These are phyloP conservation scores for Mastomys coucha DNA, from an alignment of 2,113 vertebrate genomes.

Conservation along the genomic window DNA sequence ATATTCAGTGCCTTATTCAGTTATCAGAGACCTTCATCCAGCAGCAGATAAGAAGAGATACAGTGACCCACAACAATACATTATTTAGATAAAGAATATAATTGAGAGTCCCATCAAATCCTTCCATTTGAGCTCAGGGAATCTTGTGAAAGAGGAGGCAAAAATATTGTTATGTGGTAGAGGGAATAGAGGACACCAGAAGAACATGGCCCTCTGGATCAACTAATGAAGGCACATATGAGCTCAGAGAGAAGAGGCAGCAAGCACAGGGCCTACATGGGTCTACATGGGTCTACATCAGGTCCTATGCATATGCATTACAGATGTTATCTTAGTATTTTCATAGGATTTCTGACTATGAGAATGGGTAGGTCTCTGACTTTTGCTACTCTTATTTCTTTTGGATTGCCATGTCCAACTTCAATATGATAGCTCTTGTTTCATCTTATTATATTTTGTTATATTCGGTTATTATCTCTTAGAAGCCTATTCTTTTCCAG, in stretches of 20 bases:
- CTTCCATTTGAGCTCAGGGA: neutral
- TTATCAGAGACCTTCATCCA: neutral
- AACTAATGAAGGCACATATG: neutral
- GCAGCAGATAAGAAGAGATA: neutral
- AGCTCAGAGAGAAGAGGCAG: neutral
- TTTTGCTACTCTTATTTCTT: neutral
- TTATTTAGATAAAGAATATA: neutral
- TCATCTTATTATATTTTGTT: neutral
- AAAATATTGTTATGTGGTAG: neutral
- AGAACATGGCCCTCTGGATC: neutral
- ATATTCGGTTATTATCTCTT: neutral
- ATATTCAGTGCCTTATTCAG: neutral
- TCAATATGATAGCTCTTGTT: neutral
- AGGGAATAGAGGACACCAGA: neutral
- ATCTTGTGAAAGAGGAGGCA: neutral
- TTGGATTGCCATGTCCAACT: neutral
- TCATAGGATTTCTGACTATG: neutral
- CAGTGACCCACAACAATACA: neutral
- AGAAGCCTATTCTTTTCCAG: neutral
- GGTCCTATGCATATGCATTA: neutral
- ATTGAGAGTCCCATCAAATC: neutral
- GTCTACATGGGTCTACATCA: neutral
- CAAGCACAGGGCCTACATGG: neutral
- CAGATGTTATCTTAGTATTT: neutral
- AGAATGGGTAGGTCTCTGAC: neutral